These are phyloP conservation scores for Fragum fragum DNA, from an alignment of 2,888 invertebrate species.

Conservation along the genomic window DNA sequence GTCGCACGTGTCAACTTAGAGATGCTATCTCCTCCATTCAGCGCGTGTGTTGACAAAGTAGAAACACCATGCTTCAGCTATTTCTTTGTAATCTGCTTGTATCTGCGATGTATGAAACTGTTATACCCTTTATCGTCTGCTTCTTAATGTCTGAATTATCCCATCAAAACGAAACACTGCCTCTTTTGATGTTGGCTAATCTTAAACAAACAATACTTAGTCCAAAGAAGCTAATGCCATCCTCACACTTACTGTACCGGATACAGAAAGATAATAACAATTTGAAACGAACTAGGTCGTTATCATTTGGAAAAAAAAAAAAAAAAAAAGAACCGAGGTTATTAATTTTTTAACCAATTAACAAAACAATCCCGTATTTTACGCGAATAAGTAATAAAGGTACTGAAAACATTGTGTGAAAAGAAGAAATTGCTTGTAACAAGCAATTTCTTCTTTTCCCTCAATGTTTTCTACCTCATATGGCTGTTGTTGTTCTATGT, in stretches of 20 bases:
- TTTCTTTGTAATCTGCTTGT: constrained; percentile 10
- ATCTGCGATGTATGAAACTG: constrained; percentile 6
- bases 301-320: too few relatives aligned
- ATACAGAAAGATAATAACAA: too few relatives aligned
- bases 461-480: too few relatives aligned
- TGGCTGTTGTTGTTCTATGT: too few relatives aligned
- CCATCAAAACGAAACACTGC: constrained; percentile 17
- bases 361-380: too few relatives aligned
- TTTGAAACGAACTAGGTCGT: too few relatives aligned
- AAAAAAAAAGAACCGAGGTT: too few relatives aligned
- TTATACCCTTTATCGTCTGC: constrained; percentile 13
- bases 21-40: neutral
- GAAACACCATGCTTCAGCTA: neutral
- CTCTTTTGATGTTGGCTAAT: constrained; percentile 16
- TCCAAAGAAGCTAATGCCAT: neutral
- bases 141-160: constrained; percentile 2
- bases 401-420: too few relatives aligned
- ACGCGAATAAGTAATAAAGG: too few relatives aligned
- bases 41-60: neutral
- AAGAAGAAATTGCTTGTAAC: too few relatives aligned
- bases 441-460: too few relatives aligned
- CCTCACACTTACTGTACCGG: neutral
- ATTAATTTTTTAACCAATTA: too few relatives aligned
- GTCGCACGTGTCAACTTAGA: neutral
- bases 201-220: neutral